Conservation (phyloP, 2,113 vertebrate genomes). For the Triplophysa rosa region DNA sequence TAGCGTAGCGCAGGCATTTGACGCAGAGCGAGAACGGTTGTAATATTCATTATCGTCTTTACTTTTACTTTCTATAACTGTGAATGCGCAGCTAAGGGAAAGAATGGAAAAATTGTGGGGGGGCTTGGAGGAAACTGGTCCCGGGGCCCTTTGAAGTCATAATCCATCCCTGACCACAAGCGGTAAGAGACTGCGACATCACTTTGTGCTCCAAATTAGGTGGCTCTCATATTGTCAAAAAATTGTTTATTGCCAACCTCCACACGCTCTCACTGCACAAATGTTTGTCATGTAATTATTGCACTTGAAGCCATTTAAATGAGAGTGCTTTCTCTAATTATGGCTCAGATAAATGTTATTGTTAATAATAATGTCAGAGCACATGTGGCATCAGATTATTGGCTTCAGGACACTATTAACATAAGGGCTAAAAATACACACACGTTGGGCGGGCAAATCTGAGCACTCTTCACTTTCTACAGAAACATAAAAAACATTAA, state of each 20-base stretch:
- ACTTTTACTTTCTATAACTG: too few species aligned
- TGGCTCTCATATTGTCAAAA: slow-evolving; percentile 35
- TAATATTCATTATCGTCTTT: too few species aligned
- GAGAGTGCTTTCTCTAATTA: slow-evolving; percentile 48
- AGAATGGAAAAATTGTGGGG: too few species aligned
- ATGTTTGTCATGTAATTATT: slow-evolving; percentile 46
- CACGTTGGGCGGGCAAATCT: not conserved
- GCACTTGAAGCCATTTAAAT: slow-evolving; percentile 44
- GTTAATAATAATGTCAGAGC: slow-evolving; percentile 48
- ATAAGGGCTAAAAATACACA: not conserved
- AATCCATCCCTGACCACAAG: not conserved
- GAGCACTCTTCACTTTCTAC: not conserved
- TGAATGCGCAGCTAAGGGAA: too few species aligned
- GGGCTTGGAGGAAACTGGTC: too few species aligned
- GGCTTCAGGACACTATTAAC: slow-evolving; percentile 43
- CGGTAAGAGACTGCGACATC: slow-evolving; percentile 9
- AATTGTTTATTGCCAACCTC: slow-evolving; percentile 28
- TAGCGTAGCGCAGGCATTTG: too few species aligned
- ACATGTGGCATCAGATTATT: slow-evolving; percentile 26
- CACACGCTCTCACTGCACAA: not conserved
- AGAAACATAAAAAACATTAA: too few species aligned
- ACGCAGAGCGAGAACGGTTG: too few species aligned
- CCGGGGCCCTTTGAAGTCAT: too few species aligned
- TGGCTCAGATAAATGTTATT: slow-evolving; percentile 52
- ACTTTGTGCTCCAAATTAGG: slow-evolving; percentile 22